These are phyloP conservation scores for Pomatostomus ruficeps DNA, from an alignment of 2,113 vertebrate species.

Conservation along the genomic window DNA sequence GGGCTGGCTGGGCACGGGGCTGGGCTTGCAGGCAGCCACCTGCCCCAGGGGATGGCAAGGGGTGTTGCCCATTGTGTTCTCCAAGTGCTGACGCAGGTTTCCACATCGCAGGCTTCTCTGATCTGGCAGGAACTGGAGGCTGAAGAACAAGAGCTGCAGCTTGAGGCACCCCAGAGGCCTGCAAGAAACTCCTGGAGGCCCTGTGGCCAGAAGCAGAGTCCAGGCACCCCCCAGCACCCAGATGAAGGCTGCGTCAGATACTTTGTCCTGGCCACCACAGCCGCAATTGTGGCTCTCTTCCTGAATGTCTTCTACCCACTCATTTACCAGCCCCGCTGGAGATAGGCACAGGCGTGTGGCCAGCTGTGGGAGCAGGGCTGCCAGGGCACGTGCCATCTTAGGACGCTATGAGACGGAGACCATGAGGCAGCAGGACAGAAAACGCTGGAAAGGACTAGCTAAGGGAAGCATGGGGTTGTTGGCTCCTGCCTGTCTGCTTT, in stretches of 20 bases:
- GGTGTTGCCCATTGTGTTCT: conserved; percentile 55
- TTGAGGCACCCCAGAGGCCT: conserved; percentile 60
- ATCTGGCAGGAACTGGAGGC: conserved; percentile 99
- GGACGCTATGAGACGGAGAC: not conserved
- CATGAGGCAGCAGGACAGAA: not conserved
- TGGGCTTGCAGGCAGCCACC: conserved; percentile 21
- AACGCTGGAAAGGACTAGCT: not conserved
- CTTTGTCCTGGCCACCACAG: conserved; percentile 88
- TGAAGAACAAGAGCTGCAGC: conserved; percentile 78
- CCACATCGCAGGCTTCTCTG: conserved; percentile 99
- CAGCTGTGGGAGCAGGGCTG: not conserved
- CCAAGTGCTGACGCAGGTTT: conserved; percentile 94
- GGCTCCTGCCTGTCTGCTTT: conserved; percentile 37
- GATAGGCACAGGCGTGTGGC: conserved; percentile 46
- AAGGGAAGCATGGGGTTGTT: not conserved
- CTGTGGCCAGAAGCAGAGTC: conserved; percentile 63
- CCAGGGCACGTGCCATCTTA: not conserved
- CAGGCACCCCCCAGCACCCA: conserved; percentile 70
- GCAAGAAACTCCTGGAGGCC: conserved; percentile 67
- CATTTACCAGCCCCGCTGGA: conserved; percentile 79
- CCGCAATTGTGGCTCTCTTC: conserved; percentile 86
- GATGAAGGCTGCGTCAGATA: conserved; percentile 87
- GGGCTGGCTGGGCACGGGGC: conserved; percentile 52
- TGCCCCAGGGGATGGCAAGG: conserved; percentile 45
- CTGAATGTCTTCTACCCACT: conserved; percentile 89